phyloP scores from a whole-genome alignment of 2,888 invertebrate genomes.

The Napeogenes inachia region DNA sequence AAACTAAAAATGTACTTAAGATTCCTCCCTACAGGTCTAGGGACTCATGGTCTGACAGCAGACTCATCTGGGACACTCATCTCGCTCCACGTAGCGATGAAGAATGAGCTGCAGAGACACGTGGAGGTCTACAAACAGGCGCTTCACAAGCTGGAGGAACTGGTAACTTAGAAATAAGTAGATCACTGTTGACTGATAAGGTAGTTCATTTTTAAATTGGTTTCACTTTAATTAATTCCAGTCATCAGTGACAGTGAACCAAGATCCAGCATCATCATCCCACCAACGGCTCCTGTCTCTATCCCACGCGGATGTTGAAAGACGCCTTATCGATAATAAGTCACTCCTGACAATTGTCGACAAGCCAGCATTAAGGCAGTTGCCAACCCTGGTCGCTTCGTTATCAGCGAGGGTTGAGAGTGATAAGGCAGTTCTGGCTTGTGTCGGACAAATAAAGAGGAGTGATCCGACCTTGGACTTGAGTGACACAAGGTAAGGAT shows the following conservation, averaged over 20 bases:
- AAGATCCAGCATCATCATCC: constrained; percentile 89
- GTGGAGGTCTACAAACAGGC: constrained; percentile 92
- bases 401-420: constrained; percentile 90
- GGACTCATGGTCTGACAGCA: constrained; percentile 89
- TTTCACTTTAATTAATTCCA: constrained; percentile 31
- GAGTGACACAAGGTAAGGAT: constrained; percentile 76
- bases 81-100: constrained; percentile 89
- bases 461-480: constrained; percentile 79
- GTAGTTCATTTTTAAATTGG: constrained; percentile 27
- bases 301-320: constrained; percentile 90
- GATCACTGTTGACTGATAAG: neutral
- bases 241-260: constrained; percentile 77
- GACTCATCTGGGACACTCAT: constrained; percentile 81
- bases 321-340: constrained; percentile 94
- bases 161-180: constrained; percentile 52
- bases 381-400: constrained; percentile 81
- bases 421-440: constrained; percentile 91
- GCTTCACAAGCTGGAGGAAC: constrained; percentile 89
- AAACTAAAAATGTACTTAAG: too few species aligned
- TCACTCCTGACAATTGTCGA: constrained; percentile 90
- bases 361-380: constrained; percentile 87
- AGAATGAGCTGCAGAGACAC: constrained; percentile 88
- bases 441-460: constrained; percentile 82
- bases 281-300: constrained; percentile 93
- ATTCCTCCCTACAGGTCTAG: constrained; percentile 75